Conservation (phyloP, 2,113 vertebrate genomes). For the Tonatia bakeri region DNA sequence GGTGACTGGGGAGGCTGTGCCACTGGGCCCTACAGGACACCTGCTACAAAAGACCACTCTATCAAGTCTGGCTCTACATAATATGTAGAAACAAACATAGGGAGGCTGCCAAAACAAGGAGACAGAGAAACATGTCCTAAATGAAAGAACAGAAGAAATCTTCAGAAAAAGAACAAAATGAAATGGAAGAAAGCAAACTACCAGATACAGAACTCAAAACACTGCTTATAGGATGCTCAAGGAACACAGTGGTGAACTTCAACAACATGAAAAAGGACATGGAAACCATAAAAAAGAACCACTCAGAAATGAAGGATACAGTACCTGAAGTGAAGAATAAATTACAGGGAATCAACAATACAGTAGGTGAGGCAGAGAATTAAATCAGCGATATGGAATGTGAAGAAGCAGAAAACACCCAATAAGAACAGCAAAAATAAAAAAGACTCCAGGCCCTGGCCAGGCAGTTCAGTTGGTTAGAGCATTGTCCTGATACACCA, state of each 20-base stretch:
- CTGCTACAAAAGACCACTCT: not conserved
- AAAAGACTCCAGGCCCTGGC: not conserved
- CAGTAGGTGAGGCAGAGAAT: not conserved
- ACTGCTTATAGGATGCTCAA: not conserved
- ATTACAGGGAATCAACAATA: not conserved
- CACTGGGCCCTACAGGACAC: not conserved
- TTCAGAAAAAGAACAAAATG: not conserved
- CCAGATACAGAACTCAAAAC: not conserved
- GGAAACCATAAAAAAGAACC: not conserved
- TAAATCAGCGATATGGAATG: not conserved
- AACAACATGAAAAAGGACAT: not conserved
- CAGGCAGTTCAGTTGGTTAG: too few species aligned
- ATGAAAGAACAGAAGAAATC: not conserved
- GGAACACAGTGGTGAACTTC: not conserved
- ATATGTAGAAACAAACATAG: not conserved
- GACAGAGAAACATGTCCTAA: not conserved
- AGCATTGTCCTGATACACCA: too few species aligned
- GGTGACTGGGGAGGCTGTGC: not conserved
- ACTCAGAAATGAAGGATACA: not conserved
- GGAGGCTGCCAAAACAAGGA: not conserved
- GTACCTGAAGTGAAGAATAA: not conserved
- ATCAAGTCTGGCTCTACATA: not conserved
- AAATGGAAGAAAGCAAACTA: not conserved
- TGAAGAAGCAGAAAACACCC: not conserved
- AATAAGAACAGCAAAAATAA: not conserved